phyloP scores from a whole-genome alignment of 1,140 invertebrate genomes.

The Psilanteris sp. region DNA sequence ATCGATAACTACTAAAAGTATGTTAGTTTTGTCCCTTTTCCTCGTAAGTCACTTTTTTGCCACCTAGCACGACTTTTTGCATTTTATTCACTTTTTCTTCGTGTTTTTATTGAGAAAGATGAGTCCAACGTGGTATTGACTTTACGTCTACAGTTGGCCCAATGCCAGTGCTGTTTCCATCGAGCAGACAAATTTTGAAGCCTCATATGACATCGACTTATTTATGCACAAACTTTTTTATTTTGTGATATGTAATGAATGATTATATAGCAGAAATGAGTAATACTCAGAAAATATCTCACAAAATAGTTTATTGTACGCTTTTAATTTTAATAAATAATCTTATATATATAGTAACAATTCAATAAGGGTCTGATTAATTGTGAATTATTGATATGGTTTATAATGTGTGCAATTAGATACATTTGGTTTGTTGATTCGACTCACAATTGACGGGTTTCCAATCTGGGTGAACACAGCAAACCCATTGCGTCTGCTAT shows the following conservation, averaged over 20 bases:
- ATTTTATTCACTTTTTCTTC: conserved; percentile 31
- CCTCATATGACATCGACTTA: conserved; percentile 46
- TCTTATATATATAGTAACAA: too few relatives aligned
- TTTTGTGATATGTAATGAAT: conserved; percentile 21
- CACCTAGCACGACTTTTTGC: conserved; percentile 15
- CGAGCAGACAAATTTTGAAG: conserved; percentile 52
- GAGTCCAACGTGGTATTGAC: conserved; percentile 45
- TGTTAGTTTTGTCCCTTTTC: conserved; percentile 10
- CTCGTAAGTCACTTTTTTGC: too few relatives aligned
- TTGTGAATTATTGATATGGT: conserved; percentile 45
- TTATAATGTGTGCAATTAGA: conserved; percentile 57
- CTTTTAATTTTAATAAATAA: too few relatives aligned
- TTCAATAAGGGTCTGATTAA: conserved; percentile 27
- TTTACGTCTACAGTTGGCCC: conserved; percentile 36
- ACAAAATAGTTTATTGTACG: too few relatives aligned
- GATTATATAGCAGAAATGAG: too few relatives aligned
- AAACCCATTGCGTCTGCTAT: conserved; percentile 37
- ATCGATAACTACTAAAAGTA: conserved; percentile 1
- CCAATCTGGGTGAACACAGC: conserved; percentile 43
- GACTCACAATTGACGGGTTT: conserved; percentile 48
- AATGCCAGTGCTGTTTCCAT: conserved; percentile 43
- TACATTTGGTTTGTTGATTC: conserved; percentile 42
- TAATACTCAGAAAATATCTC: too few relatives aligned
- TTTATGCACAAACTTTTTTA: conserved; percentile 40
- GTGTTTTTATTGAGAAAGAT: conserved; percentile 49